Percentiles rank a stretch among this genome's conserved stretches.
phyloP scores from a whole-genome alignment of 2,888 invertebrate genomes.

The Leptothorax acervorum region DNA sequence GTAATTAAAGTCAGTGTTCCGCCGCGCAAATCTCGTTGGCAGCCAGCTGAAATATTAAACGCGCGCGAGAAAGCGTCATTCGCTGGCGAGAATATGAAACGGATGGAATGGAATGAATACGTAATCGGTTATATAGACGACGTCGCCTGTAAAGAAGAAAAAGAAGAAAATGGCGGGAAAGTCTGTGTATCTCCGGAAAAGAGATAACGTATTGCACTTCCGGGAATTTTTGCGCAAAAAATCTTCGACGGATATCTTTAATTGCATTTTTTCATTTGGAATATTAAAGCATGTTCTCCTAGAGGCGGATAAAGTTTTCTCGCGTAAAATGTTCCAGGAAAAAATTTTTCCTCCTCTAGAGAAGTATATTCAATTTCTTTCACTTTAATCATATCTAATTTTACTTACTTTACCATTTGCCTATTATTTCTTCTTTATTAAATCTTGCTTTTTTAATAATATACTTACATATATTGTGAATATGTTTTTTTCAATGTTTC shows the following conservation, averaged over 20 bases:
- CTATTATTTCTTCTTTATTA: slow-evolving; percentile 2
- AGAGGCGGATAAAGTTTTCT: background rate
- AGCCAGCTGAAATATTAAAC: slow-evolving; percentile 50
- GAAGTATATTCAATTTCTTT: background rate
- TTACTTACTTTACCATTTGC: background rate
- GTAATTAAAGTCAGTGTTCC: slow-evolving; percentile 52
- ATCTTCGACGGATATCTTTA: background rate
- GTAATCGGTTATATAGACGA: slow-evolving; percentile 46
- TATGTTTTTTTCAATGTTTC: background rate
- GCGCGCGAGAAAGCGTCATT: slow-evolving; percentile 52
- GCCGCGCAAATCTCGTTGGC: slow-evolving; percentile 45
- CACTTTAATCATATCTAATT: background rate
- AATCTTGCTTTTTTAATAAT: background rate
- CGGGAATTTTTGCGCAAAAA: background rate
- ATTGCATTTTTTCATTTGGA: slow-evolving; percentile 22
- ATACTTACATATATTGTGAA: background rate
- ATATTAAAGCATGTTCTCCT: background rate
- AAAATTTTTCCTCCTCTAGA: background rate
- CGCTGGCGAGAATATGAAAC: slow-evolving; percentile 50
- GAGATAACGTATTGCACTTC: slow-evolving; percentile 6
- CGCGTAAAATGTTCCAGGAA: background rate
- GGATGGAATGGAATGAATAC: slow-evolving; percentile 49
- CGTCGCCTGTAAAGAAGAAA: slow-evolving; percentile 41
- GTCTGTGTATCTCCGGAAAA: slow-evolving; percentile 15
- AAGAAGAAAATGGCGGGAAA: slow-evolving; percentile 4